Evolutionary conservation across 2,888 invertebrate species (phyloP).

Genomic region (Hirudinaria manillensis): DNA sequence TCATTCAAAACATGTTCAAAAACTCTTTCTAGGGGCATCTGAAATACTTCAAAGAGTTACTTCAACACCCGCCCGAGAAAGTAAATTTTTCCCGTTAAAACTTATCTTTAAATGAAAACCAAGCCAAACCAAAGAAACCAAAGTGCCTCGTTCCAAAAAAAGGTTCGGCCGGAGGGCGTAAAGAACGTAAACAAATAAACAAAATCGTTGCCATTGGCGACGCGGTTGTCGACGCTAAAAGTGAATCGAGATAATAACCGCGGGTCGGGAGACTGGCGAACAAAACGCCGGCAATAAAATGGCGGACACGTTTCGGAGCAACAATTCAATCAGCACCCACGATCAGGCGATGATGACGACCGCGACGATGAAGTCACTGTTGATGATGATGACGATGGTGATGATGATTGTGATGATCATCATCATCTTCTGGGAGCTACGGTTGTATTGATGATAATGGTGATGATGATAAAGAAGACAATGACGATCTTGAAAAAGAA

Average conservation of each 20-base stretch:
- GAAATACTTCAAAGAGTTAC: too few relatives aligned
- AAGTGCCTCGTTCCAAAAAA: neutral
- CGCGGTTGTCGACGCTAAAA: conserved; percentile 10
- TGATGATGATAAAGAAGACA: conserved; percentile 21
- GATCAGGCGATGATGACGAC: neutral
- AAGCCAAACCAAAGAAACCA: neutral
- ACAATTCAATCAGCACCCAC: conserved; percentile 1
- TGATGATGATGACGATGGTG: conserved; percentile 15
- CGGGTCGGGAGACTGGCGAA: neutral
- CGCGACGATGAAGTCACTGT: neutral
- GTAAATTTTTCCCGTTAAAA: too few relatives aligned
- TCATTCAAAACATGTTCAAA: too few relatives aligned
- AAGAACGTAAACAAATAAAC: neutral
- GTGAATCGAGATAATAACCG: conserved; percentile 14
- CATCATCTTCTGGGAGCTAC: neutral
- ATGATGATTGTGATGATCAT: conserved; percentile 4
- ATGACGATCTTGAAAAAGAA: conserved; percentile 5
- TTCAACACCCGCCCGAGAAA: too few relatives aligned
- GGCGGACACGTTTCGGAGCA: conserved; percentile 8
- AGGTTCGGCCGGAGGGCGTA: neutral
- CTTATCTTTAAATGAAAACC: neutral
- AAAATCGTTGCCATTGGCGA: neutral
- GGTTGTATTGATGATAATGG: too few relatives aligned
- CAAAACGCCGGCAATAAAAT: conserved; percentile 14
- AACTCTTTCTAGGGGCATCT: too few relatives aligned